These are phyloP conservation scores for Anguilla rostrata DNA, from an alignment of 2,113 vertebrate genomes.

Conservation along the genomic window DNA sequence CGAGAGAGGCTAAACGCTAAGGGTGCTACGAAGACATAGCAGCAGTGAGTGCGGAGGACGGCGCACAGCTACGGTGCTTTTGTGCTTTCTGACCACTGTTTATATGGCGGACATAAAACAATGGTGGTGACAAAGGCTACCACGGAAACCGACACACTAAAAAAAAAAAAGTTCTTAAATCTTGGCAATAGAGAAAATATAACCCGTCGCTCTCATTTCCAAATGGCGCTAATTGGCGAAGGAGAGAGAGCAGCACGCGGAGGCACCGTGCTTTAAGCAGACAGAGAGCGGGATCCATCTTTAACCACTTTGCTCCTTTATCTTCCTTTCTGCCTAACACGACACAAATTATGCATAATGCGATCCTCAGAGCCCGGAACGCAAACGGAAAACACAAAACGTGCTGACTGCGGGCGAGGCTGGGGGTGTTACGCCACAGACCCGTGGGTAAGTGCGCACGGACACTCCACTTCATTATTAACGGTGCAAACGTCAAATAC, in stretches of 20 bases:
- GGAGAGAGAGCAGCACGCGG: not conserved
- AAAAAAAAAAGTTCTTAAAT: slow-evolving; percentile 7
- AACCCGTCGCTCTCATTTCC: slow-evolving; percentile 5
- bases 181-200: not conserved
- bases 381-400: not conserved
- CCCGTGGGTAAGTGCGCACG: not conserved
- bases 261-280: not conserved
- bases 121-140: not conserved
- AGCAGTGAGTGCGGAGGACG: too few relatives aligned
- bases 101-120: not conserved
- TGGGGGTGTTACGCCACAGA: not conserved
- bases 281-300: not conserved
- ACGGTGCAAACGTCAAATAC: not conserved
- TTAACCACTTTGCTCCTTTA: not conserved
- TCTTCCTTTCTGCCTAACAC: not conserved
- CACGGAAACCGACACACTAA: not conserved
- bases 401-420: not conserved
- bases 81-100: not conserved
- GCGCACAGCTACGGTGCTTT: too few relatives aligned
- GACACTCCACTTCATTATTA: not conserved
- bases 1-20: not conserved
- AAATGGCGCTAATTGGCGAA: slow-evolving; percentile 12
- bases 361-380: not conserved
- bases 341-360: not conserved
- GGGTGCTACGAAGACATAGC: too few relatives aligned